These are phyloP conservation scores for Battus philenor DNA, from an alignment of 1,140 invertebrate genomes.

Conservation along the genomic window DNA sequence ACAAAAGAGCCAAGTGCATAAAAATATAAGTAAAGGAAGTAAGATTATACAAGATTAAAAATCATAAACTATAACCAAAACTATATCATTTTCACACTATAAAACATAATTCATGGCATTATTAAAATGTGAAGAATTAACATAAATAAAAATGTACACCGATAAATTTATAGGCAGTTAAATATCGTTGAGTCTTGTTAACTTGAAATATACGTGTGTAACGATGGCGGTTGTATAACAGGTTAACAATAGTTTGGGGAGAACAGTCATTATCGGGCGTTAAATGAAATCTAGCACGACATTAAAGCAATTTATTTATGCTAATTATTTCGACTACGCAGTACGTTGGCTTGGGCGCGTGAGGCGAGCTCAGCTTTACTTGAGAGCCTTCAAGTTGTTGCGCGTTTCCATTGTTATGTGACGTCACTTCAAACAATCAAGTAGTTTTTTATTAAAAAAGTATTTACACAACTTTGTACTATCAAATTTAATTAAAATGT, in stretches of 20 bases:
- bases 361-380: constrained; percentile 22
- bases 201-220: background rate
- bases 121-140: no score
- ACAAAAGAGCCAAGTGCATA: no score
- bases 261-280: constrained; percentile 30
- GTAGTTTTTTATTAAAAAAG: no score
- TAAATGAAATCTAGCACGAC: constrained; percentile 33
- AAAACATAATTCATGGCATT: no score
- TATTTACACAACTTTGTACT: no score
- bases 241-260: constrained; percentile 10
- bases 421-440: no score
- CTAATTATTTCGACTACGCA: constrained; percentile 26
- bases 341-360: constrained; percentile 28
- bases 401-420: constrained; percentile 23
- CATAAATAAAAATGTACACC: constrained; percentile 2
- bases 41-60: no score
- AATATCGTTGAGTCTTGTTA: constrained; percentile 5
- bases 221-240: no score
- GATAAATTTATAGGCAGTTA: constrained; percentile 2
- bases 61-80: no score
- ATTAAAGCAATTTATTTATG: constrained; percentile 37
- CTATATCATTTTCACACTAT: no score
- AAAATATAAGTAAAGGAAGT: no score
- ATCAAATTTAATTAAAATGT: no score
- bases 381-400: constrained; percentile 17